Base-by-base conservation (phyloP, 2,888 invertebrate genomes). In the Diplolepis rosae region DNA sequence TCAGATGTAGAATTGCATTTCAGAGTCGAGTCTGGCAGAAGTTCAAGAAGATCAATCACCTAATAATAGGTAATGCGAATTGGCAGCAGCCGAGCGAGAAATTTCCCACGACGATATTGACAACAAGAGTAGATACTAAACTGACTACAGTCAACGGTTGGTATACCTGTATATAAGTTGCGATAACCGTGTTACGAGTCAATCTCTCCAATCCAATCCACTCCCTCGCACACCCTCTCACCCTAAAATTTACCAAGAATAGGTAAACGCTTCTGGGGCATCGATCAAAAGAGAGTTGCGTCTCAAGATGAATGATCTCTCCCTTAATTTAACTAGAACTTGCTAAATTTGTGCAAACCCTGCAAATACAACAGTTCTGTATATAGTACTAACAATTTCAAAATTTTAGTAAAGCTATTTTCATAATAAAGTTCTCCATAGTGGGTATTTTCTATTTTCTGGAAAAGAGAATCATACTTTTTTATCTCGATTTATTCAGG, bases 101-200 rank as follows among this genome's bases (percentile, higher is more conserved):
- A 61, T 61, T 61, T 61, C 61, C 61, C 61, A 61, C n/a, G 61
- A 39, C 39, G 39, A 61, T 39, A 56, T 56, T 56, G 56, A 35
- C 56, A 56, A 56, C 22, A 39, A 56, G 35, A 56, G 32, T 4
- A 32, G 54, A 27, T 24, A 4, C 5, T 27, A 52, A 30, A n/a
- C 24, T 28, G 24, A 27, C 28, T 6, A 7, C 51, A 27, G 24
- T n/a, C 27, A n/a, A 27, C n/a, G 13, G 6, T 24, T 27, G n/a
- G 24, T 61, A 61, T 61, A 22, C 24, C 24, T 24, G 24, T 61
- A 24, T 39, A 22, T 24, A 13, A 74, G 76, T 68, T 68, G 56
- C 70, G 76, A 69, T 82, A 82, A 82, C 79, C 65, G 66, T 74
- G 76, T 83, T 81, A 81, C 76, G 77, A 80, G 78, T 82, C 83